phyloP scores from a whole-genome alignment of 2,797 vertebrate species.

The Pogonophryne albipinna region DNA sequence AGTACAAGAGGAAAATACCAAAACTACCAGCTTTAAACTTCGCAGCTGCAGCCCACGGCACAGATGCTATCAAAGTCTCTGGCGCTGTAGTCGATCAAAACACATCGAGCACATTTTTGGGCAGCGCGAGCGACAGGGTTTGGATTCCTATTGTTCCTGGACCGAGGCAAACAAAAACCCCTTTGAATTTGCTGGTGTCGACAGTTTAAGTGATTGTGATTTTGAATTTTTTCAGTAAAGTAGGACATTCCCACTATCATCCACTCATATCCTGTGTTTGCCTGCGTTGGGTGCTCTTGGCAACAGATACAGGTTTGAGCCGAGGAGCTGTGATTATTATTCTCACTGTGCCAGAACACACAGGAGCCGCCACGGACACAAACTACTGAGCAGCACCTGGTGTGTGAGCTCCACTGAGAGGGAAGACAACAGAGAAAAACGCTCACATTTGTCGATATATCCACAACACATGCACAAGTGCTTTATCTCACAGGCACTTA shows the following conservation, averaged over 20 bases:
- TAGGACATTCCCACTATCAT: slow-evolving; percentile 57
- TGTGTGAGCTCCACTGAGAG: slow-evolving; percentile 62
- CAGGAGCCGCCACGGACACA: slow-evolving; percentile 60
- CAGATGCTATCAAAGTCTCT: slow-evolving; percentile 65
- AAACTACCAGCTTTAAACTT: slow-evolving; percentile 39
- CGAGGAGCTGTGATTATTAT: slow-evolving; percentile 70
- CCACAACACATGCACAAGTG: slow-evolving; percentile 7
- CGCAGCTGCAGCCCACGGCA: slow-evolving; percentile 42
- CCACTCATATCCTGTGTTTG: slow-evolving; percentile 64
- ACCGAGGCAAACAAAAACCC: background rate
- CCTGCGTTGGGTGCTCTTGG: slow-evolving; percentile 52
- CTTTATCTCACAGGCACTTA: slow-evolving; percentile 20
- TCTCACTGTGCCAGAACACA: slow-evolving; percentile 66
- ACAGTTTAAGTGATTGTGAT: slow-evolving; percentile 56
- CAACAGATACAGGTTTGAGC: slow-evolving; percentile 59
- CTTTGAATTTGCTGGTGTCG: slow-evolving; percentile 28
- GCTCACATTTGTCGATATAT: slow-evolving; percentile 35
- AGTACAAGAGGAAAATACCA: slow-evolving; percentile 31
- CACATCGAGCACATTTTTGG: slow-evolving; percentile 30
- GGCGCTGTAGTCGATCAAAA: slow-evolving; percentile 42
- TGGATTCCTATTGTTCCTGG: slow-evolving; percentile 47
- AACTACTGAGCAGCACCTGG: slow-evolving; percentile 79
- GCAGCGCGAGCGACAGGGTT: slow-evolving; percentile 18
- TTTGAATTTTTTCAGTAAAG: slow-evolving; percentile 42
- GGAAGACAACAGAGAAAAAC: slow-evolving; percentile 25